Base-by-base conservation (phyloP, 2,113 vertebrate genomes). In the Bucco capensis region DNA sequence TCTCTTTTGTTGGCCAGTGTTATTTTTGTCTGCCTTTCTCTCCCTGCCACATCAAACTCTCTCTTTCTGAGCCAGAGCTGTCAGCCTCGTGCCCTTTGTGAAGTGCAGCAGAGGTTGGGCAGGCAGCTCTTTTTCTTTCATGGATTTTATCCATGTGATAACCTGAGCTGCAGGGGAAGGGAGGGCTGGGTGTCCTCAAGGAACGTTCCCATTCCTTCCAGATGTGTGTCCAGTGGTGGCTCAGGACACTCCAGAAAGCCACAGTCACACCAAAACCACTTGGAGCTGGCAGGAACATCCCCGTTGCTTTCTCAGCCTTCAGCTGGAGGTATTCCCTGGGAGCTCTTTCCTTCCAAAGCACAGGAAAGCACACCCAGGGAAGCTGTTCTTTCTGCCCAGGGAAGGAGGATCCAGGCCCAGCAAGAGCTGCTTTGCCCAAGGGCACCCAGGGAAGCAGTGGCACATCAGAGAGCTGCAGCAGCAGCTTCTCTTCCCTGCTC, bases 1-100 rank as follows among this genome's bases (percentile, higher is more conserved):
- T 37, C 35, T n/a, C 15, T 31, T 51, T 44, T 24, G 27, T 15
- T 37, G 8, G 8, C 57, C 56, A 1, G n/a, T 28, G 70, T 87
- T 91, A 81, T 91, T 94, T 95, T 86, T 74, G 84, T 91, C 94
- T 23, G 51, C 78, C 82, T 88, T 89, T 93, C 90, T 76, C 79
- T 76, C 50, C 24, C 74, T 57, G 50, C 67, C 46, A 70, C 92
- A 83, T 86, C 90, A 93, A 88, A 70, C 92, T 49, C 71, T 33
- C 37, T 64, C 65, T 70, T 53, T 53, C 83, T 65, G 25, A 80
- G 37, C 58, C 56, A 50, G 88, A 49, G 47, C 54, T 13, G 30
- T 62, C 6, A 13, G 90, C 88, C 77, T 88, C 73, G 64, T 77
- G 90, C 88, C 90, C 90, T 90, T 80, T 86, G 80, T 74, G 83